Evolutionary conservation across 2,113 vertebrate species (phyloP).

Genomic region (Amazona vittata): DNA sequence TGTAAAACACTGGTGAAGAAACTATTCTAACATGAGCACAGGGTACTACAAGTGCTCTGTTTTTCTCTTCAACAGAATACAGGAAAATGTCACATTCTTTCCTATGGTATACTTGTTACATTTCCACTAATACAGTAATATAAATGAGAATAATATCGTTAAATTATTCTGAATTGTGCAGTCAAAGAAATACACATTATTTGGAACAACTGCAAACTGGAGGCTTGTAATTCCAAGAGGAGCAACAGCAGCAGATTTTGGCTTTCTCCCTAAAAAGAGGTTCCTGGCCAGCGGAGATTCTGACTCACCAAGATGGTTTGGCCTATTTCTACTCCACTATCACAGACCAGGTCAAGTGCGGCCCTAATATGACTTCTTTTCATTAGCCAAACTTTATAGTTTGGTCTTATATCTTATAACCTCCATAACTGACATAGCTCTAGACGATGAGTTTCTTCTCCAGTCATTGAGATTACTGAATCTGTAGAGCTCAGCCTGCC

Average conservation of each 20-base stretch:
- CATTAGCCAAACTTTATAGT: background rate
- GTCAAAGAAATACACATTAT: constrained; percentile 18
- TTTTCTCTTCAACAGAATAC: background rate
- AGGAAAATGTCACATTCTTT: background rate
- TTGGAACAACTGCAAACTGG: background rate
- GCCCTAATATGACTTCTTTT: background rate
- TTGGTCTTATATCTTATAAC: background rate
- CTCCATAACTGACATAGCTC: background rate
- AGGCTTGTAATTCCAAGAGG: background rate
- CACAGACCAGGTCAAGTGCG: background rate
- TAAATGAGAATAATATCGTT: constrained; percentile 49
- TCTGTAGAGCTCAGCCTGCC: background rate
- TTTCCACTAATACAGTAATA: constrained; percentile 14
- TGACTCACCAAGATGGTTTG: background rate
- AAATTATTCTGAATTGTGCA: constrained; percentile 38
- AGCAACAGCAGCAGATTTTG: background rate
- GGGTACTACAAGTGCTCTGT: background rate
- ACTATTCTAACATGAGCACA: background rate
- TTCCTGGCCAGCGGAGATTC: background rate
- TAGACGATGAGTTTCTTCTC: background rate
- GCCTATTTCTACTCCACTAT: background rate
- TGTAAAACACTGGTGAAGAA: background rate
- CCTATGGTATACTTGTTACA: background rate
- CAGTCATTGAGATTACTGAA: fast-evolving
- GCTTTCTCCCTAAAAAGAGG: background rate